These are phyloP conservation scores for Sander lucioperca DNA, from an alignment of 2,113 vertebrate species.

Conservation along the genomic window DNA sequence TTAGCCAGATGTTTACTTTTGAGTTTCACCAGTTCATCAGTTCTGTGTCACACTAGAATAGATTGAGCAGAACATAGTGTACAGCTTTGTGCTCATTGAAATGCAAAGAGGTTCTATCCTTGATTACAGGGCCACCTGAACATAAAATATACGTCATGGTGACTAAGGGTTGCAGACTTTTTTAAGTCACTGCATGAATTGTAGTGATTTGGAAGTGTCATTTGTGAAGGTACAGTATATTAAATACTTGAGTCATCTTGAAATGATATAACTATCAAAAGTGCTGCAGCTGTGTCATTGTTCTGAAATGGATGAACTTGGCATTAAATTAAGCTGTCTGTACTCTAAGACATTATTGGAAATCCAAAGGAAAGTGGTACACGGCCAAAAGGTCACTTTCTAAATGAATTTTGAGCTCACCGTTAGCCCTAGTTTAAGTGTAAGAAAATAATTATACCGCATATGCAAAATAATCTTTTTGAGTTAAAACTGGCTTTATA, in stretches of 20 bases:
- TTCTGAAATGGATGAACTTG: constrained; percentile 35
- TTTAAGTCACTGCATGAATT: constrained; percentile 39
- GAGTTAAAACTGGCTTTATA: constrained; percentile 2
- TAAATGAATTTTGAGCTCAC: constrained; percentile 36
- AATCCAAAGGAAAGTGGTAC: constrained; percentile 32
- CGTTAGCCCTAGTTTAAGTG: constrained; percentile 6
- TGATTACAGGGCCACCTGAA: constrained; percentile 41
- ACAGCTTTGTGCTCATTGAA: constrained; percentile 35
- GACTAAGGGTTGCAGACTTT: constrained; percentile 29
- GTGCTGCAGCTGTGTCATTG: constrained; percentile 37
- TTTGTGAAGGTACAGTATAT: constrained; percentile 34
- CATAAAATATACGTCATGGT: constrained; percentile 40
- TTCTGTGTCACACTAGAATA: constrained; percentile 14
- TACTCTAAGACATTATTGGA: constrained; percentile 23
- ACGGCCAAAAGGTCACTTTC: constrained; percentile 32
- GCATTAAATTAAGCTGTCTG: constrained; percentile 49
- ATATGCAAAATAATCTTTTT: constrained; percentile 8
- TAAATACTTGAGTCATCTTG: constrained; percentile 49
- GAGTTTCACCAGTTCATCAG: constrained; percentile 21
- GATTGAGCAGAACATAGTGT: constrained; percentile 20
- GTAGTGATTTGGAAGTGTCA: constrained; percentile 36
- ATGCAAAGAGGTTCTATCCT: constrained; percentile 35
- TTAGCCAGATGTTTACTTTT: constrained; percentile 19
- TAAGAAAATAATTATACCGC: background rate
- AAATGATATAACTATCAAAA: constrained; percentile 37